Evolutionary conservation across 2,888 invertebrate species (phyloP).

Genomic region (Polymixis flavicincta): DNA sequence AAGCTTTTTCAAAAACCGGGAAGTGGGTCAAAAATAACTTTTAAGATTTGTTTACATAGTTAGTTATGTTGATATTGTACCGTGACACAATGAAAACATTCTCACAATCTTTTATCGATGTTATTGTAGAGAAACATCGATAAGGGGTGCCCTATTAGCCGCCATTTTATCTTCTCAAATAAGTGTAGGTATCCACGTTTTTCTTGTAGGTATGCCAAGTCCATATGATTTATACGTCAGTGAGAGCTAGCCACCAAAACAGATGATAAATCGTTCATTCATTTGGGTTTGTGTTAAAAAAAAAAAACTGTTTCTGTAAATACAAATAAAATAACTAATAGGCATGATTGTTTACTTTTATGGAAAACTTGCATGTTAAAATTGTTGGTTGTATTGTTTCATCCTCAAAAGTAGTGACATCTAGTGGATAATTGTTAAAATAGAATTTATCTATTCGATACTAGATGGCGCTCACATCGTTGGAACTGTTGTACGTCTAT

Average conservation of each 20-base stretch:
- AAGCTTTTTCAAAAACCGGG: no score
- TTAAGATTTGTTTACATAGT: no score
- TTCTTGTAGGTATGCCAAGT: no score
- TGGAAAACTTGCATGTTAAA: not conserved
- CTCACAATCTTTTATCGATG: no score
- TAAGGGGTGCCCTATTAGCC: no score
- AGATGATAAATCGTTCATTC: constrained; percentile 29
- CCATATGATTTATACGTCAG: no score
- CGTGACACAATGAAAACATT: no score
- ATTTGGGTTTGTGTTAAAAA: not conserved
- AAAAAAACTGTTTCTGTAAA: not conserved
- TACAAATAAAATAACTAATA: not conserved
- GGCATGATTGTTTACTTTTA: not conserved
- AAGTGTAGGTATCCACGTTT: no score
- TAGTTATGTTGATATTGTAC: no score
- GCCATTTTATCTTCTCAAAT: no score
- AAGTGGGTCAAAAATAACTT: no score
- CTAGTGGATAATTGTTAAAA: not conserved
- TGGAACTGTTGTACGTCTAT: not conserved
- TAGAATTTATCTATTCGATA: constrained; percentile 36
- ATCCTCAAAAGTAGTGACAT: not conserved
- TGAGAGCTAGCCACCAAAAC: not conserved
- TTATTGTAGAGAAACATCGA: no score
- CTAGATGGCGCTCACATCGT: constrained; percentile 60
- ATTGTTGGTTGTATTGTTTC: not conserved